Base-by-base conservation (phyloP, 2,888 invertebrate species). In the Andricus quercusramuli region DNA sequence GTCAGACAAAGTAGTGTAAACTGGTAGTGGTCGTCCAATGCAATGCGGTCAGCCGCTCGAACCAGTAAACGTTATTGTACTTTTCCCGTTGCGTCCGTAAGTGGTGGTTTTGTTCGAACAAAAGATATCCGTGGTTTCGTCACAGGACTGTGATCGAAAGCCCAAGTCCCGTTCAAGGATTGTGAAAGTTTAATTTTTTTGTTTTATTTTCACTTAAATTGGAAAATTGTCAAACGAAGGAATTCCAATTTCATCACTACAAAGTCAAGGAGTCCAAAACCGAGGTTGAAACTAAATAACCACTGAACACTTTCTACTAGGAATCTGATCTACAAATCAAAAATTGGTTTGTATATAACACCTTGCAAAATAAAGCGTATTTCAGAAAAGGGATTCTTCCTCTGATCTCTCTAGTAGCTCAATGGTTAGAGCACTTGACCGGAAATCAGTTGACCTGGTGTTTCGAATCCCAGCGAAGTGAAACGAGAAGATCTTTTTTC, bases 1-100 rank as follows among this genome's bases (percentile, higher is more conserved):
- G 59, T 59, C 74, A 32, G 74, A 74, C 70, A 74, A 74, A 74
- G 74, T 74, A 56, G 74, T 74, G 74, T 74, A 74, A 74, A 74
- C 56, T 74, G 29, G 56, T 74, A 74, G 56, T 74, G 74, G 37
- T 74, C 56, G 13, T n/a, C 32, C 74, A 74, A 74, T 74, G 56
- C 56, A 32, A 51, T 74, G 74, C 74, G 74, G 74, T 74, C 74
- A 56, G 74, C 74, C 74, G 56, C 37, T 74, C 74, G 56, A 74
- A 32, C 37, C n/a, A 56, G 74, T 74, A 59, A 74, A 56, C 74
- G 74, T 56, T 74, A 74, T 74, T 74, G 37, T 59, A 56, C 74
- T 74, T 74, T 74, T 74, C 20, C 56, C 56, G 56, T 74, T 32
- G 56, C 56, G 51, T 56, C n/a, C 13, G 22, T 74, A 56, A 74